Conservation (phyloP, 2,888 invertebrate species). For the Nephrotoma guestfalica region DNA sequence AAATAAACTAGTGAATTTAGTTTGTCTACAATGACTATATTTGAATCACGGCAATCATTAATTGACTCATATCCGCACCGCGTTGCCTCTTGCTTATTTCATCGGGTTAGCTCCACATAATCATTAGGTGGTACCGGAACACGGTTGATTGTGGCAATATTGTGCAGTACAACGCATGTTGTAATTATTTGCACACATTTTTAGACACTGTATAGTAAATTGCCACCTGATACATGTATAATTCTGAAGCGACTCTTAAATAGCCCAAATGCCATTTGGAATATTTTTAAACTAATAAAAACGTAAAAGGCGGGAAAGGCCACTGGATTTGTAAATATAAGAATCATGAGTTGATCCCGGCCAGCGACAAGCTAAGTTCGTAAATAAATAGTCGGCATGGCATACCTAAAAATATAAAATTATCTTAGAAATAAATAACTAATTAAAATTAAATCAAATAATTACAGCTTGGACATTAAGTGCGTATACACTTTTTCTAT, state of each 20-base stretch:
- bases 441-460: neutral
- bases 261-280: neutral
- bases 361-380: neutral
- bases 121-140: neutral
- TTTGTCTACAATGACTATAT: no score
- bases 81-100: no score
- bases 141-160: neutral
- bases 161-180: neutral
- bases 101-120: no score
- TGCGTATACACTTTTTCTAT: neutral
- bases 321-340: neutral
- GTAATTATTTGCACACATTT: neutral
- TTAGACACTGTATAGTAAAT: neutral
- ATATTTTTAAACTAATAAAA: no score
- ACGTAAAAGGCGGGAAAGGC: no score
- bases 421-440: neutral
- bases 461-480: neutral
- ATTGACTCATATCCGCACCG: no score
- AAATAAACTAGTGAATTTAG: no score
- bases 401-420: neutral
- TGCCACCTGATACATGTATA: neutral
- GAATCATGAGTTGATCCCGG: neutral
- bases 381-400: neutral
- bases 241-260: neutral
- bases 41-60: no score